phyloP scores from a whole-genome alignment of 2,113 vertebrate species.

The Atherinomorus stipes region DNA sequence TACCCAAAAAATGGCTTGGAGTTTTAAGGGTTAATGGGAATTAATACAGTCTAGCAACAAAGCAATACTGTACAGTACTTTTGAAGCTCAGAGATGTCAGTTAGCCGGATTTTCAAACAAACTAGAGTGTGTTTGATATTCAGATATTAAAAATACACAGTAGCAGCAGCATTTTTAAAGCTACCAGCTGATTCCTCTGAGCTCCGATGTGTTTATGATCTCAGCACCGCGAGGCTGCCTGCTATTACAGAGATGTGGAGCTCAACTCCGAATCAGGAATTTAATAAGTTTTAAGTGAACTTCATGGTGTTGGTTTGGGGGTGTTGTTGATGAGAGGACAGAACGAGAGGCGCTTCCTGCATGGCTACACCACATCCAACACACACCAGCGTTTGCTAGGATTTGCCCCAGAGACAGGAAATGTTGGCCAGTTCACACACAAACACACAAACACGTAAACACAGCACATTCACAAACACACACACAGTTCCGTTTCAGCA shows the following conservation, averaged over 20 bases:
- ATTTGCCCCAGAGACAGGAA: constrained; percentile 50
- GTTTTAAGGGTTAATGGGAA: too few relatives aligned
- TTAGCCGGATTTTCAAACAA: constrained; percentile 17
- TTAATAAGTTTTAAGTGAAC: constrained; percentile 52
- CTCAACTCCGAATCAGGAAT: constrained; percentile 30
- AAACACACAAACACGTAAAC: constrained; percentile 56
- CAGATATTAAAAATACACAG: constrained; percentile 6
- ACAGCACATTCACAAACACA: constrained; percentile 58
- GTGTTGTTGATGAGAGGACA: constrained; percentile 26
- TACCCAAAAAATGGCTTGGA: too few relatives aligned
- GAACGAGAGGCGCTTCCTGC: constrained; percentile 16
- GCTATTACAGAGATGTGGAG: background rate
- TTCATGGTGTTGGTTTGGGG: constrained; percentile 28
- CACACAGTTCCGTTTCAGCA: constrained; percentile 73
- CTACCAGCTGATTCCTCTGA: background rate
- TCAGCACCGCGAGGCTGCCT: background rate
- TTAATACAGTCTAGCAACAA: background rate
- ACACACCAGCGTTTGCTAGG: constrained; percentile 53
- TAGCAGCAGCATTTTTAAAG: constrained; percentile 7
- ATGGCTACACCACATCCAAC: constrained; percentile 25
- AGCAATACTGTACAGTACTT: background rate
- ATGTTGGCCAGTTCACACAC: constrained; percentile 43
- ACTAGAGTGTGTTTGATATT: constrained; percentile 21
- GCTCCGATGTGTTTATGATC: constrained; percentile 33
- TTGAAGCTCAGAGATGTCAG: constrained; percentile 27